Evolutionary conservation across 2,888 invertebrate species (phyloP).

Genomic region (Conus canariensis): DNA sequence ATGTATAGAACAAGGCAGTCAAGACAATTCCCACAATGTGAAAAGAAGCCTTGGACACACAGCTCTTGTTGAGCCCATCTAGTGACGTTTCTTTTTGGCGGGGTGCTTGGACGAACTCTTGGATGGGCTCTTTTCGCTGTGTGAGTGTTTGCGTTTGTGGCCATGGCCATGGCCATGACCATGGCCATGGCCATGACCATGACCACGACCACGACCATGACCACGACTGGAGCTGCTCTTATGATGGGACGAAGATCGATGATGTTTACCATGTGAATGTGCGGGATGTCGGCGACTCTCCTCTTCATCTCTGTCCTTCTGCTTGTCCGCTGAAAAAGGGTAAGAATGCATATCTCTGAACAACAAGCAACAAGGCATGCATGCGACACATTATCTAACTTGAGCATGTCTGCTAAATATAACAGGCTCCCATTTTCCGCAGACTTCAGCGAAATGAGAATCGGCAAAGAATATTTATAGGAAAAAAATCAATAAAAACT

Average conservation of each 20-base stretch:
- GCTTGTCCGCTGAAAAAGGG: conserved; percentile 47
- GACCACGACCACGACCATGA: neutral
- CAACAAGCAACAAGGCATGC: neutral
- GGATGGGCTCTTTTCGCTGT: conserved; percentile 43
- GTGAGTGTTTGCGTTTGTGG: conserved; percentile 33
- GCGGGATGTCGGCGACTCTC: conserved; percentile 45
- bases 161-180: conserved; percentile 13
- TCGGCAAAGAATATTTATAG: too few species aligned
- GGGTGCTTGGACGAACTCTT: conserved; percentile 52
- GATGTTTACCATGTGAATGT: neutral
- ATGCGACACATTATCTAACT: too few species aligned
- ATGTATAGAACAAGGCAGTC: neutral
- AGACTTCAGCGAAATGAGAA: too few species aligned
- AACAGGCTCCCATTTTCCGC: too few species aligned
- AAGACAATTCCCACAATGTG: neutral
- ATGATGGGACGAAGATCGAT: neutral
- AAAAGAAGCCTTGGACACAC: neutral
- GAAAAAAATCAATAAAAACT: too few species aligned
- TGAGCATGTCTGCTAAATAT: too few species aligned
- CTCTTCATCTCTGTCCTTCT: conserved; percentile 53
- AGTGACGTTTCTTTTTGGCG: conserved; percentile 50
- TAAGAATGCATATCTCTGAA: neutral
- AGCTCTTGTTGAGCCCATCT: neutral
- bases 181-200: conserved; percentile 22
- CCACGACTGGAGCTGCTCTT: conserved; percentile 24